Conservation (phyloP, 2,113 vertebrate species). For the Forbesichthys papilliferus region DNA sequence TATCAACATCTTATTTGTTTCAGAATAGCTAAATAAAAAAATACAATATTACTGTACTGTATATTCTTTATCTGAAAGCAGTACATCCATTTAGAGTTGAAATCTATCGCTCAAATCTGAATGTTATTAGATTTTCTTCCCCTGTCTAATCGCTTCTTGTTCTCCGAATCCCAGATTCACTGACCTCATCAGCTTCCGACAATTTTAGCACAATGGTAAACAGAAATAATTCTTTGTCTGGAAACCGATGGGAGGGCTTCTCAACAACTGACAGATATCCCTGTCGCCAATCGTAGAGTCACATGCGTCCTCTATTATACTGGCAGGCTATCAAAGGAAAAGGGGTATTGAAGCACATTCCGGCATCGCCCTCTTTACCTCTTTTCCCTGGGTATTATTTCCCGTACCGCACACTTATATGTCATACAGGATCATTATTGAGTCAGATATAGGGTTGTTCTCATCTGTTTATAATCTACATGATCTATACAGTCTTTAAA, state of each 20-base stretch:
- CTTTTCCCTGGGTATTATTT: neutral
- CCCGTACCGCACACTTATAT: no score
- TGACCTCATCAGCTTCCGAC: constrained; percentile 56
- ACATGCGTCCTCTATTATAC: constrained; percentile 30
- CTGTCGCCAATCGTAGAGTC: constrained; percentile 35
- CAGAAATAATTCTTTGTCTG: constrained; percentile 38
- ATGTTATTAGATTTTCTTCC: constrained; percentile 24
- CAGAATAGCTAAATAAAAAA: no score
- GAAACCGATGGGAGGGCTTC: constrained; percentile 39
- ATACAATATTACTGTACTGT: no score
- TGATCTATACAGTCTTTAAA: no score
- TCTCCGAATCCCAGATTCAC: constrained; percentile 10
- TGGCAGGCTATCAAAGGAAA: constrained; percentile 49
- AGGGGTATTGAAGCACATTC: constrained; percentile 33
- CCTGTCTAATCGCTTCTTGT: neutral
- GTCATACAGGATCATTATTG: no score
- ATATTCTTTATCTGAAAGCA: no score
- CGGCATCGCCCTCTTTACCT: neutral
- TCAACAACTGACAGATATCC: constrained; percentile 47
- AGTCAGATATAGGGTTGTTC: no score
- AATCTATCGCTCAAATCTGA: constrained; percentile 26
- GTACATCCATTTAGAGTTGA: no score
- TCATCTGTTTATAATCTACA: no score
- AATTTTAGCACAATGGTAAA: constrained; percentile 60
- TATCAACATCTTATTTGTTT: no score